These are phyloP conservation scores for Lampris incognitus DNA, from an alignment of 2,113 vertebrate genomes.

Conservation along the genomic window DNA sequence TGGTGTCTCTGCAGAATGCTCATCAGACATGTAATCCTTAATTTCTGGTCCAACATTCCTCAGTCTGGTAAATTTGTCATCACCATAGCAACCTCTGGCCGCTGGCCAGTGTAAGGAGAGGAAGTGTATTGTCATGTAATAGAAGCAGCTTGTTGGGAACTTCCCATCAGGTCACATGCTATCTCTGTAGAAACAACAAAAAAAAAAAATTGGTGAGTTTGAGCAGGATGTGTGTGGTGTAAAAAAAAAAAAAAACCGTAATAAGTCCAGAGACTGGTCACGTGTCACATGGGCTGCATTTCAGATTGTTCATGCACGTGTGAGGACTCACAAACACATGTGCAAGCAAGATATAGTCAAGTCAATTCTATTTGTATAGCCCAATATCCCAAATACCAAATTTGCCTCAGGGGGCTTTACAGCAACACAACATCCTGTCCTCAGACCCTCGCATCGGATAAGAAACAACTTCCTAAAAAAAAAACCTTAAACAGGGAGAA, in stretches of 20 bases:
- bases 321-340: background rate
- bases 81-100: background rate
- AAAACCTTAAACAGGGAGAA: too few species aligned
- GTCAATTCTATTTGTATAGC: too few species aligned
- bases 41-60: background rate
- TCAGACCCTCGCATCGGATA: too few species aligned
- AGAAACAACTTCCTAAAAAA: too few species aligned
- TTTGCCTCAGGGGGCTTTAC: too few species aligned
- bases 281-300: background rate
- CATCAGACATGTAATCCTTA: background rate
- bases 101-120: background rate
- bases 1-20: background rate
- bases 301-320: background rate
- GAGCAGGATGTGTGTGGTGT: background rate
- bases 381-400: too few species aligned
- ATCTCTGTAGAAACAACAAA: background rate
- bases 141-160: slow-evolving; percentile 5
- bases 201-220: background rate
- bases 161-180: slow-evolving; percentile 12
- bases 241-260: background rate
- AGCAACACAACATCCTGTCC: too few species aligned
- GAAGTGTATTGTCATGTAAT: slow-evolving; percentile 23
- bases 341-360: background rate
- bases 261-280: background rate
- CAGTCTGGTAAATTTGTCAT: background rate